Evolutionary conservation across 2,888 invertebrate genomes (phyloP).

Genomic region (Drosophila testacea): DNA sequence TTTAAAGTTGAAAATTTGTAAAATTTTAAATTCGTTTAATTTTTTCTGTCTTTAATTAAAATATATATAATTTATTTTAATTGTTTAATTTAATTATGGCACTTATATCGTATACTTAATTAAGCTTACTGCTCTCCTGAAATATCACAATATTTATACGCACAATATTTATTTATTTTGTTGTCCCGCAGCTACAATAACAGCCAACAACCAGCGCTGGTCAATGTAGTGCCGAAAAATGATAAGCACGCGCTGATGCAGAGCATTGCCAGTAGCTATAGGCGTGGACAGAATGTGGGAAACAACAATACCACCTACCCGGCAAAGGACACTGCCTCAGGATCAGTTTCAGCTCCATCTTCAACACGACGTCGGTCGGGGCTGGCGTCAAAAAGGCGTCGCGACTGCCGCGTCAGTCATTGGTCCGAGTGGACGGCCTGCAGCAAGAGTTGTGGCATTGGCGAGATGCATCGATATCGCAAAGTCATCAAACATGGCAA

Average conservation of each 20-base stretch:
- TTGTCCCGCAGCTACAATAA: constrained; percentile 71
- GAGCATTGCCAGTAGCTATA: constrained; percentile 90
- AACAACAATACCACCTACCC: constrained; percentile 21
- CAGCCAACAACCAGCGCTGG: constrained; percentile 57
- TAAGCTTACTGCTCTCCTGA: not conserved
- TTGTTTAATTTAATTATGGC: too few relatives aligned
- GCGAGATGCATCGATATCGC: constrained; percentile 93
- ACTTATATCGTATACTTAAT: not conserved
- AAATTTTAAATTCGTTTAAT: too few relatives aligned
- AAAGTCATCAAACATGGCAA: constrained; percentile 91
- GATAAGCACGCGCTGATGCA: constrained; percentile 90
- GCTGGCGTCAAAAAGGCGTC: constrained; percentile 80
- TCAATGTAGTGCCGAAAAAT: constrained; percentile 85
- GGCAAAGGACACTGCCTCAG: constrained; percentile 13
- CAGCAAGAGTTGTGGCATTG: constrained; percentile 95
- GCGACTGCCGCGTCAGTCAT: constrained; percentile 92
- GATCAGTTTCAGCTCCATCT: constrained; percentile 67
- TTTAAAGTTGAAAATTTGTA: too few relatives aligned
- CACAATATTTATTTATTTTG: constrained; percentile 1
- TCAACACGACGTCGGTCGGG: constrained; percentile 78
- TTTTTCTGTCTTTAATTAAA: too few relatives aligned
- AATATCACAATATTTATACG: constrained; percentile 3
- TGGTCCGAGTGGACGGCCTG: constrained; percentile 96
- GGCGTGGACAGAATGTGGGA: constrained; percentile 48
- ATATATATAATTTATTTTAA: too few relatives aligned